Evolutionary conservation across 2,888 invertebrate genomes (phyloP).

Genomic region (Apomyelois bistriatella): DNA sequence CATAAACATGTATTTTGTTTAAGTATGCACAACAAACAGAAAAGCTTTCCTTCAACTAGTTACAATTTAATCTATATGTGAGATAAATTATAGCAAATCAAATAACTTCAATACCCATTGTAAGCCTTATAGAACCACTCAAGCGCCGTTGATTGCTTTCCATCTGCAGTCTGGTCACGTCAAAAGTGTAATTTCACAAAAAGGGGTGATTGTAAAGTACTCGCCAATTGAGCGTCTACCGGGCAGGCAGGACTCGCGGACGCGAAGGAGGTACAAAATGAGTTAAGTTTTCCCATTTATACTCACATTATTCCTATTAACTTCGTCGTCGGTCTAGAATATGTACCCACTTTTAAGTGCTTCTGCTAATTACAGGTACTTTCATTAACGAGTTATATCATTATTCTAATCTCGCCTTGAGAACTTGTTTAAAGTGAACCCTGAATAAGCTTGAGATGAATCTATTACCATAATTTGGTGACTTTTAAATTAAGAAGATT

Average conservation of each 20-base stretch:
- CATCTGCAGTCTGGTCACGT: conserved; percentile 52
- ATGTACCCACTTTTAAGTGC: conserved; percentile 59
- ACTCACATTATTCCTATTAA: conserved; percentile 71
- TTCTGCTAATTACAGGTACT: conserved; percentile 62
- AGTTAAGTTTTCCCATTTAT: conserved; percentile 74
- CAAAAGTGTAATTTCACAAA: conserved; percentile 60
- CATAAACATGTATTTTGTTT: no score
- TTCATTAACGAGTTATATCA: conserved; percentile 60
- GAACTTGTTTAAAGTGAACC: conserved; percentile 40
- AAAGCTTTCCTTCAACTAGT: no score
- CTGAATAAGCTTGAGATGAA: conserved; percentile 8
- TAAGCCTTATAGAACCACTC: conserved; percentile 11
- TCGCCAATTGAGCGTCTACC: conserved; percentile 44
- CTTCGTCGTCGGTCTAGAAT: conserved; percentile 44
- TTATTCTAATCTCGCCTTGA: conserved; percentile 45
- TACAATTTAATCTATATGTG: no score
- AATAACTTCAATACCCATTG: not conserved
- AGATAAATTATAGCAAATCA: not conserved
- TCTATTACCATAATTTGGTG: conserved; percentile 3
- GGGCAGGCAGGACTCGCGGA: conserved; percentile 39
- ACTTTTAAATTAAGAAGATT: not conserved
- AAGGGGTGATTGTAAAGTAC: conserved; percentile 64
- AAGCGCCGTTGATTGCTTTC: conserved; percentile 8
- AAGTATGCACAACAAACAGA: no score
- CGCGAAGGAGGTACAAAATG: conserved; percentile 56